A percentile compares a stretch with the other conserved stretches of the same genome.
These are phyloP conservation scores for Zaprionus taronus DNA, from an alignment of 1,140 invertebrate species.

Conservation along the genomic window DNA sequence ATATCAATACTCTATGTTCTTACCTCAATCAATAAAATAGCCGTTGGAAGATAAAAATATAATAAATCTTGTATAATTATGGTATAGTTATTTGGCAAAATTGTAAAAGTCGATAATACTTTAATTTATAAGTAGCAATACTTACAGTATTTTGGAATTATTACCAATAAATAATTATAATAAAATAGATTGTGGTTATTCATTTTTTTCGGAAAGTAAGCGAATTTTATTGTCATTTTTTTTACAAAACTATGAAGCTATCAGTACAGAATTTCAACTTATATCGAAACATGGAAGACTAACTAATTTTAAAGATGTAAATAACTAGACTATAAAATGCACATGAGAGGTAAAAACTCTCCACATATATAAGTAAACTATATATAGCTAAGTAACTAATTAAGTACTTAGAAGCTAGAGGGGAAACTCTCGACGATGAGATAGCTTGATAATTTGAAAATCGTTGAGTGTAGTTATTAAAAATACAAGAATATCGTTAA, in stretches of 20 bases:
- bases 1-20: neutral
- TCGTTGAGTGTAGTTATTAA: neutral
- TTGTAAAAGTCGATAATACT: too few species aligned
- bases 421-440: neutral
- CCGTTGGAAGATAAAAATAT: neutral
- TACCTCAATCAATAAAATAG: neutral
- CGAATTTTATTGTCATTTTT: conserved; percentile 65
- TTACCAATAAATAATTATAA: too few species aligned
- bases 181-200: too few species aligned
- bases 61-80: too few species aligned
- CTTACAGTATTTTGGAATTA: too few species aligned
- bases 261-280: conserved; percentile 75
- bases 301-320: conserved; percentile 32
- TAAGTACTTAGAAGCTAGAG: conserved; percentile 61
- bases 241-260: conserved; percentile 64
- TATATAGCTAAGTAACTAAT: conserved; percentile 46
- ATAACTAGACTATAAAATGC: conserved; percentile 43
- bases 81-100: too few species aligned
- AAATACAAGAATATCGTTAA: neutral
- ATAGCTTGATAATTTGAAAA: neutral
- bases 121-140: too few species aligned
- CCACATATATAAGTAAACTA: conserved; percentile 34
- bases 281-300: conserved; percentile 68
- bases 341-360: conserved; percentile 15
- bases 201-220: conserved; percentile 21